Percentiles rank a stretch among this genome's conserved stretches.
Conservation (phyloP, 2,113 vertebrate species). For the Ammodytes marinus region DNA sequence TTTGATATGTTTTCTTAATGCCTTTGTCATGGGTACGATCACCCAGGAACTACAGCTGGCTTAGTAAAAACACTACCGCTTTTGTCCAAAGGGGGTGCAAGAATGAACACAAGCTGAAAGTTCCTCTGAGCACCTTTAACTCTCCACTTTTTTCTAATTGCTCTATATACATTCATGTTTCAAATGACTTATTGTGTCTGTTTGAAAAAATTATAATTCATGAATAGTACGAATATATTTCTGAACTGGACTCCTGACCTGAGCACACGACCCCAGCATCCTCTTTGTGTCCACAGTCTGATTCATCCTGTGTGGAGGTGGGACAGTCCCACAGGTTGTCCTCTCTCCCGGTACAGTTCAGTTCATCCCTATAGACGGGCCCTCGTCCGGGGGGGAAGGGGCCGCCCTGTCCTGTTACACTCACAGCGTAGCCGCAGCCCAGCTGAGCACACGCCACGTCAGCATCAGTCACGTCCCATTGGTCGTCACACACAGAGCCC, state of each 20-base stretch:
- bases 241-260: conserved; percentile 65
- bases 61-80: no score
- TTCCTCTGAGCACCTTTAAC: no score
- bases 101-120: no score
- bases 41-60: no score
- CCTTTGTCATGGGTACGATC: no score
- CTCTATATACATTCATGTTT: neutral
- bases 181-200: neutral
- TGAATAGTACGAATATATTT: accelerated
- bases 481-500: conserved; percentile 84
- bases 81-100: no score
- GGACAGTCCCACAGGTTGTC: conserved; percentile 78
- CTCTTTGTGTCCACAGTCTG: conserved; percentile 84
- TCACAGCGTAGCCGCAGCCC: conserved; percentile 78
- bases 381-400: conserved; percentile 72
- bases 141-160: no score
- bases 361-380: conserved; percentile 74
- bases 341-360: conserved; percentile 82
- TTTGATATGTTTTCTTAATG: neutral
- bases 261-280: conserved; percentile 84
- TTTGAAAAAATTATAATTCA: neutral
- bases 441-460: conserved; percentile 80
- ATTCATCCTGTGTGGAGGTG: neutral
- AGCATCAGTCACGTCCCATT: conserved; percentile 77
- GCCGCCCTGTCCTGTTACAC: conserved; percentile 69